These are phyloP conservation scores for Lasioglossum lativentre DNA, from an alignment of 2,888 invertebrate species.

Conservation along the genomic window DNA sequence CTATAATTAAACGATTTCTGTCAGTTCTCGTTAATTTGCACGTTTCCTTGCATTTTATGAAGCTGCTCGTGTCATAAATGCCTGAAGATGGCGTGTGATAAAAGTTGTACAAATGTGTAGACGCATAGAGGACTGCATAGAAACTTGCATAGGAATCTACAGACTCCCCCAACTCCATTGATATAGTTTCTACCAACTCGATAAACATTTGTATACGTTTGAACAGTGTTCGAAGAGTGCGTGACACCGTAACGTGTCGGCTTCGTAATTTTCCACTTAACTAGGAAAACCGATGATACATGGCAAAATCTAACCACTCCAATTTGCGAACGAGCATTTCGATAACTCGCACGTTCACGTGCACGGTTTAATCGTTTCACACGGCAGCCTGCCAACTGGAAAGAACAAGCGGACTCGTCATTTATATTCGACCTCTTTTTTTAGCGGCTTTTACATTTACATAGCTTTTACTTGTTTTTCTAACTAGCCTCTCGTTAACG, in stretches of 20 bases:
- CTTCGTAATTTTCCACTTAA: neutral
- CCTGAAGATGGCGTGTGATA: no score
- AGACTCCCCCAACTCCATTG: no score
- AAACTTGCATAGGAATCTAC: no score
- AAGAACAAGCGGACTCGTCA: neutral
- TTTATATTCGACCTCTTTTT: slow-evolving; percentile 6
- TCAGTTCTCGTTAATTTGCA: no score
- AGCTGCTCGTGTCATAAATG: no score
- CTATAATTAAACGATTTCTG: no score
- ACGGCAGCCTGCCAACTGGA: neutral
- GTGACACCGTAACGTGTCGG: neutral
- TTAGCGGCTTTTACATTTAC: neutral
- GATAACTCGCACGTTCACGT: neutral
- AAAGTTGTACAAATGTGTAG: no score
- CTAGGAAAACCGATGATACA: neutral
- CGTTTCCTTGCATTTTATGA: no score
- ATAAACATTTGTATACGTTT: neutral
- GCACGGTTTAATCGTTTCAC: neutral
- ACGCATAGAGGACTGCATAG: no score
- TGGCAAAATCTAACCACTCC: neutral
- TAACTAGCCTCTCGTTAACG: neutral
- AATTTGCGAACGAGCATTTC: neutral
- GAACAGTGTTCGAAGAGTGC: neutral
- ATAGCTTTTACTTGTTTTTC: neutral
- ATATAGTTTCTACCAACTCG: no score